These are phyloP conservation scores for Coleophora flavipennella DNA, from an alignment of 2,888 invertebrate species.

Conservation along the genomic window DNA sequence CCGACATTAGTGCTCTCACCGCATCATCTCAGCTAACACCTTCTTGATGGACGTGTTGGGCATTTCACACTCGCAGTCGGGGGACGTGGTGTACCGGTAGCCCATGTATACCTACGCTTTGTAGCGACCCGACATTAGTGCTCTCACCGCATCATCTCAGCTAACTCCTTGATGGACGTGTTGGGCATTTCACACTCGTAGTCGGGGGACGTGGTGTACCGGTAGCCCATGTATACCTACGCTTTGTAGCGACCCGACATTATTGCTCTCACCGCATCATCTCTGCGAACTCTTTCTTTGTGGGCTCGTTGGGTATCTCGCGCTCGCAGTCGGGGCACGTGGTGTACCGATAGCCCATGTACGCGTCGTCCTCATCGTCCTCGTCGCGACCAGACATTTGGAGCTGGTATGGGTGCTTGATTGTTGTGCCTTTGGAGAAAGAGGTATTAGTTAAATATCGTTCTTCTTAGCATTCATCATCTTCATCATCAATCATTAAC, in stretches of 20 bases:
- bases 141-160: conserved; percentile 74
- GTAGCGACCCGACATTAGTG: conserved; percentile 45
- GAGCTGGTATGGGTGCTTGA: conserved; percentile 73
- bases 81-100: conserved; percentile 64
- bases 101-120: conserved; percentile 63
- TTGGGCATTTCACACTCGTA: conserved; percentile 69
- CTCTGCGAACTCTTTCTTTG: conserved; percentile 70
- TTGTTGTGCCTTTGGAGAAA: conserved; percentile 50
- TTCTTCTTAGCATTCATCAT: too few species aligned
- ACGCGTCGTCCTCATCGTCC: conserved; percentile 57
- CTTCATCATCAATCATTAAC: too few species aligned
- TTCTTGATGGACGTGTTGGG: conserved; percentile 71
- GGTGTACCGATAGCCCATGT: conserved; percentile 62
- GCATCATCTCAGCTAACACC: conserved; percentile 72
- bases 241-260: conserved; percentile 49
- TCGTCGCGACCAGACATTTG: conserved; percentile 53
- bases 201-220: conserved; percentile 68
- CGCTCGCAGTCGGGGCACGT: conserved; percentile 72
- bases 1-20: too few species aligned
- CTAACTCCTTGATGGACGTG: conserved; percentile 70
- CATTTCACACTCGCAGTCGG: conserved; percentile 69
- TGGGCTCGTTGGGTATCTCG: conserved; percentile 71
- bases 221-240: conserved; percentile 63
- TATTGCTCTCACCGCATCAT: conserved; percentile 61
- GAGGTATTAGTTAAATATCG: not conserved